Percentiles rank a stretch among this genome's conserved stretches.
Conservation (phyloP, 1,140 invertebrate species). For the Sitobion miscanthi region DNA sequence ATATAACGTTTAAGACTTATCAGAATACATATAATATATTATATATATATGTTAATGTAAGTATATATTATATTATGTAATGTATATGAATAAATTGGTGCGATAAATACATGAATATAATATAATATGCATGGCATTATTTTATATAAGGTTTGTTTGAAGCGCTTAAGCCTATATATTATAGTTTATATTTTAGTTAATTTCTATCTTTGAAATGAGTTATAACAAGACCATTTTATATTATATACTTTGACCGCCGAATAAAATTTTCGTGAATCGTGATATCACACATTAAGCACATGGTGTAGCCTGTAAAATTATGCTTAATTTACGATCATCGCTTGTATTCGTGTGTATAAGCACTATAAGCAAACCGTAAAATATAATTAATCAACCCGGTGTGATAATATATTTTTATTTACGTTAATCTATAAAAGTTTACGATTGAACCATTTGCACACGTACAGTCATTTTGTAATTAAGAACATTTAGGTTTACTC, state of each 20-base stretch:
- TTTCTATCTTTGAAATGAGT: background rate
- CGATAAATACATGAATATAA: too few species aligned
- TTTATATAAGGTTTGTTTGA: too few species aligned
- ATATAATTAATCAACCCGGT: background rate
- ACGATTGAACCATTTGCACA: background rate
- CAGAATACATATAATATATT: background rate
- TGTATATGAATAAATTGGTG: too few species aligned
- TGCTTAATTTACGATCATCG: background rate
- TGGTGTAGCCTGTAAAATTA: background rate
- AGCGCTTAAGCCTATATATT: too few species aligned
- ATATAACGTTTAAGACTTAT: background rate
- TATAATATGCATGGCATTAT: too few species aligned
- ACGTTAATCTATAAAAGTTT: slow-evolving; percentile 20
- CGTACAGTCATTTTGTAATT: slow-evolving; percentile 23
- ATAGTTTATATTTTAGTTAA: too few species aligned
- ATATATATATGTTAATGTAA: too few species aligned
- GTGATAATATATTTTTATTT: slow-evolving; percentile 10
- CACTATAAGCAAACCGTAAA: background rate
- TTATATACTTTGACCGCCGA: background rate
- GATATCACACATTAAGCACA: background rate
- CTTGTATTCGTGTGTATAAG: background rate
- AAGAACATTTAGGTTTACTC: slow-evolving; percentile 19
- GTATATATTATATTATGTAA: too few species aligned
- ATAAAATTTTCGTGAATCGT: background rate
- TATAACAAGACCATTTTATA: background rate